Conservation (phyloP, 2,888 invertebrate genomes). For the Oligia latruncula region DNA sequence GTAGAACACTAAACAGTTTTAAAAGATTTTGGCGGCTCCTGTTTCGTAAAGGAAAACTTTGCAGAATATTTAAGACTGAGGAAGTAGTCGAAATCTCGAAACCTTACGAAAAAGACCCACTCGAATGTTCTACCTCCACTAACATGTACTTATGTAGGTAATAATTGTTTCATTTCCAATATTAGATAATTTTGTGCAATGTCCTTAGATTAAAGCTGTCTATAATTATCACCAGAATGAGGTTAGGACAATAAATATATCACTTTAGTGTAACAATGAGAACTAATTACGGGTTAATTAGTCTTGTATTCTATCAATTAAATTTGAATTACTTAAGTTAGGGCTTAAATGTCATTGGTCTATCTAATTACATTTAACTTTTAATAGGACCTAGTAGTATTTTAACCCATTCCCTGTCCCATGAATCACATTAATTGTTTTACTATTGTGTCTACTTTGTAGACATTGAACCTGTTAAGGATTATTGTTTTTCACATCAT, state of each 20-base stretch:
- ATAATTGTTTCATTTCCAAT: constrained; percentile 67
- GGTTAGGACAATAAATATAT: constrained; percentile 58
- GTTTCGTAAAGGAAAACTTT: constrained; percentile 41
- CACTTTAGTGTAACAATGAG: constrained; percentile 28
- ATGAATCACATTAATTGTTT: too few relatives aligned
- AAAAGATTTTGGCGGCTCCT: constrained; percentile 54
- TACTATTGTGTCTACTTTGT: too few relatives aligned
- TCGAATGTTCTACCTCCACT: constrained; percentile 70
- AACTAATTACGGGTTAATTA: constrained; percentile 40
- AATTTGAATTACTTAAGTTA: constrained; percentile 15
- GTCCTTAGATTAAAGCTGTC: constrained; percentile 43
- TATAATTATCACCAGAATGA: constrained; percentile 51
- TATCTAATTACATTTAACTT: constrained; percentile 8
- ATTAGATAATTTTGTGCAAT: constrained; percentile 33
- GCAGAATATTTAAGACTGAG: constrained; percentile 33
- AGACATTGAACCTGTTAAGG: background rate
- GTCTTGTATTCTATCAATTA: constrained; percentile 32
- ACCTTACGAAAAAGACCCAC: constrained; percentile 62
- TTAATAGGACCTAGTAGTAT: background rate
- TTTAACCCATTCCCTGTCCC: too few relatives aligned
- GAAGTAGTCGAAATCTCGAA: constrained; percentile 30
- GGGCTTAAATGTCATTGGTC: background rate
- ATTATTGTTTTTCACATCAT: constrained; percentile 10
- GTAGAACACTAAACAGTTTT: constrained; percentile 57
- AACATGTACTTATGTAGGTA: constrained; percentile 83